phyloP scores from a whole-genome alignment of 2,797 vertebrate species.

The Neoniphon sammara region DNA sequence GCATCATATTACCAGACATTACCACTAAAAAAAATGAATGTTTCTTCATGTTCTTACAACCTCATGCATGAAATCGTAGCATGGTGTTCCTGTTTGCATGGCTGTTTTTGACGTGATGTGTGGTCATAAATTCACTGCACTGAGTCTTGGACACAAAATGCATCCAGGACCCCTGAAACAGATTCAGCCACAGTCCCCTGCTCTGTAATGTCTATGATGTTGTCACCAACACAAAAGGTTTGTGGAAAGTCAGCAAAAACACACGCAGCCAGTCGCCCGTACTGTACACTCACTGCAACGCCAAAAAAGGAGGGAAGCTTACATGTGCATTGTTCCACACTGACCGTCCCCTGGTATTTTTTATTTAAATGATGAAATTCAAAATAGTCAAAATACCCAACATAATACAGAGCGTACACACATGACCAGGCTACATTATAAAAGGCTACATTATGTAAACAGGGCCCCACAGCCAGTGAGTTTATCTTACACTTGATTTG shows the following conservation, averaged over 20 bases:
- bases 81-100: conserved; percentile 78
- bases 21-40: conserved; percentile 22
- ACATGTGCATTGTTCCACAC: conserved; percentile 4
- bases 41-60: conserved; percentile 34
- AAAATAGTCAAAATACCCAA: not conserved
- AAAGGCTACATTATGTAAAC: conserved; percentile 37
- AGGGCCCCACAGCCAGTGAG: conserved; percentile 37
- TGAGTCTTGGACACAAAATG: not conserved
- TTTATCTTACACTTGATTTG: conserved; percentile 24
- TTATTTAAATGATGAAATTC: not conserved
- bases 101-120: conserved; percentile 51
- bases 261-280: too few species aligned
- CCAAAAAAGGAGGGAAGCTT: conserved; percentile 23
- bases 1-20: not conserved
- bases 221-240: conserved; percentile 5
- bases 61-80: conserved; percentile 77
- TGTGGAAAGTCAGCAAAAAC: conserved; percentile 8
- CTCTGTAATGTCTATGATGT: not conserved
- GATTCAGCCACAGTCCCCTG: not conserved
- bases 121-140: conserved; percentile 17
- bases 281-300: too few species aligned
- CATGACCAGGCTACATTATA: conserved; percentile 11
- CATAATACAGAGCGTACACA: not conserved
- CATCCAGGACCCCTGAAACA: not conserved
- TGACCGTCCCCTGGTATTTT: not conserved